Conservation (phyloP, 2,797 vertebrate genomes). For the Heterohyrax brucei region DNA sequence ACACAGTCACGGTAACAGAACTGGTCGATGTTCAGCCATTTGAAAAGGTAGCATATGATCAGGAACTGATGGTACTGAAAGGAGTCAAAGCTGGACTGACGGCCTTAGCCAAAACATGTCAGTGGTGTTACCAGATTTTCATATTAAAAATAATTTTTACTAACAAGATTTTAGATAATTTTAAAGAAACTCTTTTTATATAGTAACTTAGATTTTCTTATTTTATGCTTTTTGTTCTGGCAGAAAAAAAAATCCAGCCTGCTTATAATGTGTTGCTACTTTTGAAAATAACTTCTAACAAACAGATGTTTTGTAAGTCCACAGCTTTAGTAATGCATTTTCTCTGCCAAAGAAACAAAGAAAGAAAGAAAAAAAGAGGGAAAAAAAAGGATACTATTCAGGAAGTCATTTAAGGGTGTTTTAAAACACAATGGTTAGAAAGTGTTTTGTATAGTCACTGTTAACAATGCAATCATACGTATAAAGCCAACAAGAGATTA, state of each 20-base stretch:
- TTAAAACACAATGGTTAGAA: neutral
- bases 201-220: slow-evolving; percentile 48
- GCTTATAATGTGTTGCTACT: neutral
- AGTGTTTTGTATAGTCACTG: neutral
- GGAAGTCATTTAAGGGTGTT: neutral
- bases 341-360: neutral
- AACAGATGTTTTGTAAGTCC: slow-evolving; percentile 10
- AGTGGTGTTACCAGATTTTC: slow-evolving; percentile 59
- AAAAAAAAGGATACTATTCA: neutral
- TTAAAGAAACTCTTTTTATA: slow-evolving; percentile 60
- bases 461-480: neutral
- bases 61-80: too few relatives aligned
- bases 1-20: too few relatives aligned
- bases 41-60: too few relatives aligned
- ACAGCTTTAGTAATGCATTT: slow-evolving; percentile 40
- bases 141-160: neutral
- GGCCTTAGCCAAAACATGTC: neutral
- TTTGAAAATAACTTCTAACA: slow-evolving; percentile 68
- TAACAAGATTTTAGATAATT: neutral
- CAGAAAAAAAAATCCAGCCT: slow-evolving; percentile 53
- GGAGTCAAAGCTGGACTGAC: too few relatives aligned
- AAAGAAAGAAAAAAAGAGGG: neutral
- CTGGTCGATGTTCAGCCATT: too few relatives aligned
- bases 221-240: slow-evolving; percentile 36
- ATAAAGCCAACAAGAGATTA: neutral